Conservation (phyloP, 37 sponge, comb jelly and placozoan species). For the Oscarella lobularis region DNA sequence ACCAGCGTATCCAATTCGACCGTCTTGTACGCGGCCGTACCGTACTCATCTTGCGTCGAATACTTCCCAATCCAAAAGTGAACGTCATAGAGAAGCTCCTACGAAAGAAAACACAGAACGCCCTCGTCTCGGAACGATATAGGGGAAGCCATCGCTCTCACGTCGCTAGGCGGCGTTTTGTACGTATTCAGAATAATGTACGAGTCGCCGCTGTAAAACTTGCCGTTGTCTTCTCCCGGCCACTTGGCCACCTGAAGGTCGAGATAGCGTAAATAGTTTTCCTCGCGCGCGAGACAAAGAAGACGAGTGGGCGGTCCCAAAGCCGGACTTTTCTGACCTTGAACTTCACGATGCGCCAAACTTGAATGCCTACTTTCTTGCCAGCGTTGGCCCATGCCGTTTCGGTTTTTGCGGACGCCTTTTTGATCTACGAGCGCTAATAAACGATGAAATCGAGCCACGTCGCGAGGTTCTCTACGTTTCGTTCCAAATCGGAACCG, state of each 20-base stretch:
- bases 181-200: slow-evolving; percentile 98
- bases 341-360: slow-evolving; percentile 98
- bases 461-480: slow-evolving; percentile 37
- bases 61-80: slow-evolving; percentile 98
- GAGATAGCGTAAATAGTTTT: too few relatives aligned
- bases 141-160: too few relatives aligned
- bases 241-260: slow-evolving; percentile 68
- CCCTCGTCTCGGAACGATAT: too few relatives aligned
- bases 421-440: too few relatives aligned
- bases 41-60: slow-evolving; percentile 97
- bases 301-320: too few relatives aligned
- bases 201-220: slow-evolving; percentile 95
- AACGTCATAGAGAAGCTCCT: slow-evolving; percentile 78
- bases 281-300: too few relatives aligned
- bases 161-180: slow-evolving; percentile 44
- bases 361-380: slow-evolving; percentile 62
- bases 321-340: too few relatives aligned
- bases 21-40: slow-evolving; percentile 99
- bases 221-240: slow-evolving; percentile 82
- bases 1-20: slow-evolving; percentile 93
- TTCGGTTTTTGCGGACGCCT: slow-evolving; percentile 82
- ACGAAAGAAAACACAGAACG: too few relatives aligned
- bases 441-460: too few relatives aligned
- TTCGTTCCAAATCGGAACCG: slow-evolving; percentile 81
- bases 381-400: slow-evolving; percentile 90